phyloP scores from a whole-genome alignment of 30 jellyfish, hydroid and myxozoan species.

The Aurelia sp. region DNA sequence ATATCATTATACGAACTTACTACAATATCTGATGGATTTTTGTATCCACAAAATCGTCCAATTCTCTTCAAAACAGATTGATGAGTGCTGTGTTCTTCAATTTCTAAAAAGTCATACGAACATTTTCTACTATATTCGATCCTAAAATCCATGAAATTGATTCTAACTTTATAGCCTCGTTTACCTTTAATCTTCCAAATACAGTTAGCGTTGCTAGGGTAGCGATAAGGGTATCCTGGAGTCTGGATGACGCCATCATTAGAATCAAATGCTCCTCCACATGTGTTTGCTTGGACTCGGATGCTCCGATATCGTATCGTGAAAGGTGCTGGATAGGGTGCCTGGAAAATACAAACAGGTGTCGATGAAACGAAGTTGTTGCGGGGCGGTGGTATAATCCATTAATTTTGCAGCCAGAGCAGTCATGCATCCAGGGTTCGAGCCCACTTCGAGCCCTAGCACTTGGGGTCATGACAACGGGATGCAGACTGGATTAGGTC shows the following conservation, averaged over 20 bases:
- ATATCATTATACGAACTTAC: conserved; percentile 51
- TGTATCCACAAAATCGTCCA: conserved; percentile 88
- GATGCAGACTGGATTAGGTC: no score
- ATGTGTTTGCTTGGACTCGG: conserved; percentile 18
- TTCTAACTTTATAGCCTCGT: conserved; percentile 22
- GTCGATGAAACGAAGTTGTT: not conserved
- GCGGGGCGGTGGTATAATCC: not conserved
- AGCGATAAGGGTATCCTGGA: conserved; percentile 91
- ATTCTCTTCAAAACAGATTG: conserved; percentile 62
- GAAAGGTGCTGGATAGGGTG: conserved; percentile 73
- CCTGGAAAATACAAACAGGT: conserved; percentile 28
- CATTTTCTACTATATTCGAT: conserved; percentile 73
- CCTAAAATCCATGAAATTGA: conserved; percentile 62
- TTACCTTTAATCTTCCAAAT: conserved; percentile 72
- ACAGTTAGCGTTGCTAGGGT: conserved; percentile 76
- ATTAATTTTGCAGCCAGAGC: not conserved
- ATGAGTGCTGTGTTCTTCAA: conserved; percentile 61
- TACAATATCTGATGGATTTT: conserved; percentile 59
- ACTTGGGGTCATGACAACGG: not conserved
- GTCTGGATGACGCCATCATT: conserved; percentile 63
- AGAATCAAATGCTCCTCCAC: conserved; percentile 47
- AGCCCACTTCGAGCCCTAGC: no score
- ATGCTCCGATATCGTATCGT: conserved; percentile 76
- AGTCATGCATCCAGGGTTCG: no score
- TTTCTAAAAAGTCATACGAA: conserved; percentile 74